Conservation (phyloP, 1,140 invertebrate species). For the Colletes gigas region DNA sequence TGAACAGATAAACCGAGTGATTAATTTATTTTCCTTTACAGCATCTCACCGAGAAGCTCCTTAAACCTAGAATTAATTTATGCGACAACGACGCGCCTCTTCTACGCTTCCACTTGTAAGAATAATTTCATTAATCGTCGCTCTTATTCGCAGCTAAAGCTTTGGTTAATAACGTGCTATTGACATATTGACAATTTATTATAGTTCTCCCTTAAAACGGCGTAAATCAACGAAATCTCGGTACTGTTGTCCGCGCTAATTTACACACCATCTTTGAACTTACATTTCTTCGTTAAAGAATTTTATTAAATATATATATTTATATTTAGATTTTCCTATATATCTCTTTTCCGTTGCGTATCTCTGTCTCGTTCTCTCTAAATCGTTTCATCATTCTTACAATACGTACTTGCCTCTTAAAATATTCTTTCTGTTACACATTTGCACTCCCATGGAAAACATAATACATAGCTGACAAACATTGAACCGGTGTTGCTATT, state of each 20-base stretch:
- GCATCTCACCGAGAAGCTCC: conserved; percentile 20
- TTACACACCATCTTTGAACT: conserved; percentile 54
- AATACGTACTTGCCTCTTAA: conserved; percentile 57
- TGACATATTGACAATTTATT: conserved; percentile 65
- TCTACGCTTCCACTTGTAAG: conserved; percentile 63
- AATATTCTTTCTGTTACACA: conserved; percentile 38
- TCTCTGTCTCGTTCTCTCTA: conserved; percentile 31
- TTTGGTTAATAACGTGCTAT: conserved; percentile 65
- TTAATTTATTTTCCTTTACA: conserved; percentile 11
- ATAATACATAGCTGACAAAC: conserved; percentile 38
- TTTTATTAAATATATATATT: conserved; percentile 63
- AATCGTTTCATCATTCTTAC: conserved; percentile 31
- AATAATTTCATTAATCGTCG: conserved; percentile 65
- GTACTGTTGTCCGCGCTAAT: conserved; percentile 50
- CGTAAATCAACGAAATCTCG: conserved; percentile 45
- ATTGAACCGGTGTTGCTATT: not conserved
- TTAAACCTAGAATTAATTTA: conserved; percentile 58
- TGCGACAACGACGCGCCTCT: conserved; percentile 25
- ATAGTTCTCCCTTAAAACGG: conserved; percentile 23
- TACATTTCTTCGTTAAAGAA: conserved; percentile 37
- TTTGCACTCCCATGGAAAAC: conserved; percentile 30
- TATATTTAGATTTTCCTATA: conserved; percentile 42
- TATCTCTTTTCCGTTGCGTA: conserved; percentile 27
- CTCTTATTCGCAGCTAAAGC: conserved; percentile 59
- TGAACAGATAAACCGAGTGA: not conserved